phyloP scores from a whole-genome alignment of 2,797 vertebrate species.

The Tokudaia tokunoshimensis region DNA sequence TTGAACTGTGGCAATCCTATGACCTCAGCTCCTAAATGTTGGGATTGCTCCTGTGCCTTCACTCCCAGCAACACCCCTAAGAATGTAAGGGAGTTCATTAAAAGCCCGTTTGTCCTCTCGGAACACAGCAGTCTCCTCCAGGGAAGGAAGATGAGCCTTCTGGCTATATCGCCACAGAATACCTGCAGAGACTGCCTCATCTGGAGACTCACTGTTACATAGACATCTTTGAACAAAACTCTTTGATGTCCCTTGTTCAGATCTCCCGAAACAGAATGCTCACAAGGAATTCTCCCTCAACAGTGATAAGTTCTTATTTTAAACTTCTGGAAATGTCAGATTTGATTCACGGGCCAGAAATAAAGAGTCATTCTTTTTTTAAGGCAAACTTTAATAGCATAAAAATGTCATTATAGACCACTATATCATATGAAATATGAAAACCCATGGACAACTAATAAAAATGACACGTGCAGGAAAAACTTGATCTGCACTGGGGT shows the following conservation, averaged over 20 bases:
- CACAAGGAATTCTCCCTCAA: neutral
- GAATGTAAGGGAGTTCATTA: neutral
- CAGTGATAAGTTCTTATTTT: slow-evolving; percentile 27
- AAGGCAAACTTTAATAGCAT: slow-evolving; percentile 41
- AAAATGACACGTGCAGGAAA: neutral
- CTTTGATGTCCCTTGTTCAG: neutral
- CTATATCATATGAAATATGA: neutral
- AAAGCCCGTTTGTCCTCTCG: neutral
- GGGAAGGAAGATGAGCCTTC: neutral
- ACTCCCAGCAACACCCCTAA: neutral
- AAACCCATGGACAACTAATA: neutral
- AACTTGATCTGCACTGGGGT: neutral
- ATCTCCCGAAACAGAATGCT: neutral
- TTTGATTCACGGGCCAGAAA: neutral
- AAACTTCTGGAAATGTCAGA: slow-evolving; percentile 30
- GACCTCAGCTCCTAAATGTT: neutral
- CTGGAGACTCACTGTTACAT: neutral
- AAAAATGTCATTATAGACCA: slow-evolving; percentile 5
- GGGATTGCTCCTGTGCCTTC: too few species aligned
- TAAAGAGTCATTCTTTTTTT: neutral
- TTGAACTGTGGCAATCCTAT: neutral
- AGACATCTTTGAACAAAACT: slow-evolving; percentile 6
- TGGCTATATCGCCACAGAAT: neutral
- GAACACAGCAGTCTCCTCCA: neutral
- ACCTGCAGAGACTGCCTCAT: neutral